Conservation (phyloP, 2,113 vertebrate genomes). For the Megaptera novaeangliae region DNA sequence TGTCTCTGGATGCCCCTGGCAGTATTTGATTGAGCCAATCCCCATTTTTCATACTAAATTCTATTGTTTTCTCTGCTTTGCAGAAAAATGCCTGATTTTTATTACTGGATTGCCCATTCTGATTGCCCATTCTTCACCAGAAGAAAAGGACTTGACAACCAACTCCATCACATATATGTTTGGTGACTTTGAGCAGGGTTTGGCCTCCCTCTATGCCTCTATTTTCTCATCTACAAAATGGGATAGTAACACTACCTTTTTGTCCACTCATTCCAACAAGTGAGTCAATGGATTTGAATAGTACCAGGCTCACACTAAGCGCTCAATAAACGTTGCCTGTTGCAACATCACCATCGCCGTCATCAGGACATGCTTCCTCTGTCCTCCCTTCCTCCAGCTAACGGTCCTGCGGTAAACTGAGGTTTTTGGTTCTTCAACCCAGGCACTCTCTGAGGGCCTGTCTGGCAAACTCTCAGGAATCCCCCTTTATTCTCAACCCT, state of each 20-base stretch:
- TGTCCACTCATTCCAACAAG: neutral
- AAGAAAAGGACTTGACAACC: neutral
- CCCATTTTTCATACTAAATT: neutral
- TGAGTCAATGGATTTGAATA: neutral
- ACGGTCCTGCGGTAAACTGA: too few relatives aligned
- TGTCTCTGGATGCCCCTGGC: neutral
- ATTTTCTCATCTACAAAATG: neutral
- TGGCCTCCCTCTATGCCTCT: neutral
- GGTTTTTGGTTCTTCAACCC: fast-evolving
- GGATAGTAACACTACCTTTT: neutral
- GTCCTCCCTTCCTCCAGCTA: neutral
- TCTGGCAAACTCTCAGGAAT: neutral
- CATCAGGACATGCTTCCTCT: fast-evolving
- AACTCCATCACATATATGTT: fast-evolving
- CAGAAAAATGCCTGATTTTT: neutral
- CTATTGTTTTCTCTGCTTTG: neutral
- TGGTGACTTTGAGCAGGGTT: neutral
- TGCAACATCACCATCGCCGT: fast-evolving
- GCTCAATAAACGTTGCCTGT: neutral
- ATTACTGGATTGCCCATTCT: too few relatives aligned
- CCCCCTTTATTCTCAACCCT: neutral
- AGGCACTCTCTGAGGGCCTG: neutral
- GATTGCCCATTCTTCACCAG: neutral
- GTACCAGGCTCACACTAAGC: neutral
- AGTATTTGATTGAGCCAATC: neutral